A percentile compares a stretch with the other conserved stretches of the same genome.
Evolutionary conservation across 1,140 invertebrate species (phyloP).

Genomic region (Plectrocnemia conspersa): DNA sequence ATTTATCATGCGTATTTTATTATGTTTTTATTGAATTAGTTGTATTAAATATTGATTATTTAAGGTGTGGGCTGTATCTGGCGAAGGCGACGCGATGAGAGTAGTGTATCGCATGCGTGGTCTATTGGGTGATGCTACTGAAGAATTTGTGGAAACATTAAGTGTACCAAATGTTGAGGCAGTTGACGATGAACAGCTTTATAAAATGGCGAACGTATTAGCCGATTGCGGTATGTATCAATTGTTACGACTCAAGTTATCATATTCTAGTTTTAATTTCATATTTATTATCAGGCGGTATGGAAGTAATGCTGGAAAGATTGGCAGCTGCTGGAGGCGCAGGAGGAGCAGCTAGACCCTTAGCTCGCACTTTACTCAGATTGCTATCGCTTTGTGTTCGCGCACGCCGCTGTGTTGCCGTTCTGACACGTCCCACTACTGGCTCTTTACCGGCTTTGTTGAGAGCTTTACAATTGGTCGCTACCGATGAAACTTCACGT

Average conservation of each 20-base stretch:
- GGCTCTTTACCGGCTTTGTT: constrained; percentile 48
- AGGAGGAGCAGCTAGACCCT: constrained; percentile 46
- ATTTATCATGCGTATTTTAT: background rate
- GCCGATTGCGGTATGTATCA: constrained; percentile 46
- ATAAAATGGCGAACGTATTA: constrained; percentile 61
- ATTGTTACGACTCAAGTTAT: background rate
- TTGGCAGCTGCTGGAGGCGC: constrained; percentile 55
- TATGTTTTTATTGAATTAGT: constrained; percentile 9
- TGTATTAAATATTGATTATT: constrained; percentile 12
- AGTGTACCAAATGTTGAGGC: constrained; percentile 78
- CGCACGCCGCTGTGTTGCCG: constrained; percentile 48
- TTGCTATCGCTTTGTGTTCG: constrained; percentile 47
- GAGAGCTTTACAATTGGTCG: constrained; percentile 47
- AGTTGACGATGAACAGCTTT: constrained; percentile 92
- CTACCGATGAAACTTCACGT: constrained; percentile 44
- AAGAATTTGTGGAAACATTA: constrained; percentile 95
- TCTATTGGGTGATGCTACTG: constrained; percentile 93
- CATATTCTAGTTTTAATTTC: constrained; percentile 56
- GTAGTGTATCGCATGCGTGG: constrained; percentile 98
- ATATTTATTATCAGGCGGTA: constrained; percentile 76
- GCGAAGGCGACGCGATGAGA: constrained; percentile 91
- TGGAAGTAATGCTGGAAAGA: constrained; percentile 73
- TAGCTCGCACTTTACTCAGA: constrained; percentile 45
- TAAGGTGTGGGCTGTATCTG: constrained; percentile 77
- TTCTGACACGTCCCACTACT: constrained; percentile 45